Percentiles rank a stretch among this genome's conserved stretches.
Conservation (phyloP, 2,797 vertebrate species). For the Cottoperca gobio region DNA sequence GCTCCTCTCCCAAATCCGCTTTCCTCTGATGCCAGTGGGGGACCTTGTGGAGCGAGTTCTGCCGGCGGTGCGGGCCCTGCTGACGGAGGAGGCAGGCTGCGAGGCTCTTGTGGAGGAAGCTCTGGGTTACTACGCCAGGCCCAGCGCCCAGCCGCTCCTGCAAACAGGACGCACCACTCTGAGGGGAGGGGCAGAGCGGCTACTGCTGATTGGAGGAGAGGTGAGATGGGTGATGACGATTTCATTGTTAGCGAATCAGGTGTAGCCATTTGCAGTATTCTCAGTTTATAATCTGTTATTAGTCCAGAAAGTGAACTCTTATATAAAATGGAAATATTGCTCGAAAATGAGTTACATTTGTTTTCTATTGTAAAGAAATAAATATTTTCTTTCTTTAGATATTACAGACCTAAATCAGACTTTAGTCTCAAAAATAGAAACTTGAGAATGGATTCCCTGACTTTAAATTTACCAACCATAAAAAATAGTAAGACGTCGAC, state of each 20-base stretch:
- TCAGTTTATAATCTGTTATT: too few species aligned
- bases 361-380: not conserved
- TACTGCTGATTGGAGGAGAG: constrained; percentile 95
- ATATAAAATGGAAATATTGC: not conserved
- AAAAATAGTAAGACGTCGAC: too few species aligned
- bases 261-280: not conserved
- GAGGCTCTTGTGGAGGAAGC: constrained; percentile 92
- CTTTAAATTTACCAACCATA: too few species aligned
- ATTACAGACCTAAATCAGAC: too few species aligned
- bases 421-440: too few species aligned
- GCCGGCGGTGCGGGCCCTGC: constrained; percentile 86
- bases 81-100: constrained; percentile 87
- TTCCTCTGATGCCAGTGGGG: constrained; percentile 89
- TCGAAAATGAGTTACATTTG: not conserved
- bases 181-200: constrained; percentile 86
- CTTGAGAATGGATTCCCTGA: too few species aligned
- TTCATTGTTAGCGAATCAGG: not conserved
- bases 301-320: not conserved
- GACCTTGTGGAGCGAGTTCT: constrained; percentile 88
- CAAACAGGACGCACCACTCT: constrained; percentile 87
- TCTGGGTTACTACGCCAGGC: constrained; percentile 86
- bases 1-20: constrained; percentile 91
- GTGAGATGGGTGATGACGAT: constrained; percentile 32
- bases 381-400: too few species aligned
- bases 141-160: constrained; percentile 89